phyloP scores from a whole-genome alignment of 30 jellyfish, hydroid and myxozoan genomes.

The Cassiopea xamachana region DNA sequence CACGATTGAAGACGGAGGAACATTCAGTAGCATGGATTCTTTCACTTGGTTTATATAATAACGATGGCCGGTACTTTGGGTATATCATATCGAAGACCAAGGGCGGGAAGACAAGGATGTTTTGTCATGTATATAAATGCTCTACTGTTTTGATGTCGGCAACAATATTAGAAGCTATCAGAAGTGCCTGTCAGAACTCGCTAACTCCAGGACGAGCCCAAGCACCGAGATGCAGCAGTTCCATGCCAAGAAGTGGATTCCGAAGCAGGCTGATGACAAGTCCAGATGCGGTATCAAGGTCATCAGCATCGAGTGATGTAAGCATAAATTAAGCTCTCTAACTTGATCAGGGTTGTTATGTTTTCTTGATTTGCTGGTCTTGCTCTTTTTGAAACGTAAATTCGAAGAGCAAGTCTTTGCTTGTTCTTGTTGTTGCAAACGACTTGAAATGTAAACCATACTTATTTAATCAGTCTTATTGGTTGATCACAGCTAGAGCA shows the following conservation, averaged over 20 bases:
- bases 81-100: conserved; percentile 70
- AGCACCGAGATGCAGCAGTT: conserved; percentile 57
- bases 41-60: conserved; percentile 83
- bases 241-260: conserved; percentile 67
- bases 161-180: conserved; percentile 75
- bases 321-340: background rate
- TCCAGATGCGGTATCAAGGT: conserved; percentile 69
- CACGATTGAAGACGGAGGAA: conserved; percentile 62
- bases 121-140: conserved; percentile 86
- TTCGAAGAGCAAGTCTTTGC: too few relatives aligned
- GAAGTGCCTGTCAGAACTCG: conserved; percentile 84
- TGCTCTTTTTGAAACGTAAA: too few relatives aligned
- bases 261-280: conserved; percentile 21
- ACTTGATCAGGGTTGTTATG: background rate
- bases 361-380: too few relatives aligned
- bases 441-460: too few relatives aligned
- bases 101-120: conserved; percentile 72
- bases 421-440: too few relatives aligned
- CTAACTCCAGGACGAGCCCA: conserved; percentile 42
- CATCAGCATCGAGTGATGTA: conserved; percentile 71
- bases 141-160: conserved; percentile 50
- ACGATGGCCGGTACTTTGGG: conserved; percentile 90
- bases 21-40: conserved; percentile 89
- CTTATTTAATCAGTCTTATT: too few relatives aligned
- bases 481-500: too few relatives aligned